Conservation (phyloP, 2,888 invertebrate genomes). For the Tromatobia lineatoria region DNA sequence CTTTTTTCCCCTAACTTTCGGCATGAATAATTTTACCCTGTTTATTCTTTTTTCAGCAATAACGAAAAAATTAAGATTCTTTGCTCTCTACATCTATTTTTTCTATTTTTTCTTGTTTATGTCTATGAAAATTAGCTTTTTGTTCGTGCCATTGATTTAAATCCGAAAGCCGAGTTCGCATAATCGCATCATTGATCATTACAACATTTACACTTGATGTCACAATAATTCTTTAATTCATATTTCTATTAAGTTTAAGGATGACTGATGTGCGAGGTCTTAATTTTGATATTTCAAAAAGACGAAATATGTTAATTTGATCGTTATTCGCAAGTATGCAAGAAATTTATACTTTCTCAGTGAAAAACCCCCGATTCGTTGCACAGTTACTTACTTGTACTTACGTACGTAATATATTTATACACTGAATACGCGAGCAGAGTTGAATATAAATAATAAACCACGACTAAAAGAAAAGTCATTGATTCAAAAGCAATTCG, state of each 20-base stretch:
- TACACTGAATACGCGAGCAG: too few relatives aligned
- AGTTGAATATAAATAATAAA: too few relatives aligned
- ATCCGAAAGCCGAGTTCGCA: conserved; percentile 2
- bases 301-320: conserved; percentile 5
- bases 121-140: conserved; percentile 30
- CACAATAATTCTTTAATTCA: conserved; percentile 33
- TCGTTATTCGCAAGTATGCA: neutral
- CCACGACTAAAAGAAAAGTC: too few relatives aligned
- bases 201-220: conserved; percentile 34
- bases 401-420: neutral
- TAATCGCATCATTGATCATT: conserved; percentile 54
- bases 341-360: neutral
- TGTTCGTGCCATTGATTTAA: conserved; percentile 5
- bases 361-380: neutral
- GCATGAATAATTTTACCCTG: conserved; percentile 35
- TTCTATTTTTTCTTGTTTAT: conserved; percentile 18
- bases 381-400: neutral
- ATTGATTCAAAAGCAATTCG: too few relatives aligned
- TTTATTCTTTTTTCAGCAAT: conserved; percentile 17
- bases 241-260: conserved; percentile 11
- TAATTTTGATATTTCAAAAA: neutral
- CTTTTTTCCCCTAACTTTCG: conserved; percentile 32
- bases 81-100: conserved; percentile 29
- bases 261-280: neutral
- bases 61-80: conserved; percentile 3